A percentile compares a stretch with the other conserved stretches of the same genome.
phyloP scores from a whole-genome alignment of 2,797 vertebrate genomes.

The Neopelma chrysocephalum region DNA sequence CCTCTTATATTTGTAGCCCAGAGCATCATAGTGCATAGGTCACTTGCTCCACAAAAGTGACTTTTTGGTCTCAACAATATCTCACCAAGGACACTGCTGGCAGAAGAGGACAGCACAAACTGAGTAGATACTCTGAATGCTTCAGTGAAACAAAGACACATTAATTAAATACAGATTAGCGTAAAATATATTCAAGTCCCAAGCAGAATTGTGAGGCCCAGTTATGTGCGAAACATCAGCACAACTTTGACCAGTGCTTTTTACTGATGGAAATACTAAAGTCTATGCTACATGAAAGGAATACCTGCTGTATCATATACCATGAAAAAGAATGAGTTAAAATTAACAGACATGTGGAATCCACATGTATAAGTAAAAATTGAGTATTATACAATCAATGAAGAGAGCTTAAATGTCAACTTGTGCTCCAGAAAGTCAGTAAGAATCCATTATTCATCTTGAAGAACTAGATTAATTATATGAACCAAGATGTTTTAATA shows the following conservation, averaged over 20 bases:
- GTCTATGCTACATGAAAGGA: background rate
- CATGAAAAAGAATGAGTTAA: background rate
- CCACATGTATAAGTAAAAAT: background rate
- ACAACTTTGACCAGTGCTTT: background rate
- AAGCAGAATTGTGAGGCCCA: background rate
- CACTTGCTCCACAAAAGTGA: background rate
- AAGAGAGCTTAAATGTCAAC: background rate
- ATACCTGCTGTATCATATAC: background rate
- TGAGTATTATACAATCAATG: background rate
- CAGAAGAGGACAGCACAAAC: background rate
- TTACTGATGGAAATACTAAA: background rate
- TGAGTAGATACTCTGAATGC: background rate
- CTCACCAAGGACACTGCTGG: background rate
- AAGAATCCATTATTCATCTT: background rate
- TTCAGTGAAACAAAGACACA: background rate
- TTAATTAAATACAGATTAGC: background rate
- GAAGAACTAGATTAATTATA: background rate
- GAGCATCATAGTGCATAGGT: background rate
- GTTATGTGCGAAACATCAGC: background rate
- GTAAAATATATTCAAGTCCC: background rate
- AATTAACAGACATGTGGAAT: background rate
- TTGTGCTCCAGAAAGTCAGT: background rate
- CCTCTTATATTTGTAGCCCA: background rate
- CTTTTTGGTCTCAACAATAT: background rate
- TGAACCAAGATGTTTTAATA: background rate